Base-by-base conservation (phyloP, 35 echinoderm and acorn worm genomes). In the Holothuria glaberrima region DNA sequence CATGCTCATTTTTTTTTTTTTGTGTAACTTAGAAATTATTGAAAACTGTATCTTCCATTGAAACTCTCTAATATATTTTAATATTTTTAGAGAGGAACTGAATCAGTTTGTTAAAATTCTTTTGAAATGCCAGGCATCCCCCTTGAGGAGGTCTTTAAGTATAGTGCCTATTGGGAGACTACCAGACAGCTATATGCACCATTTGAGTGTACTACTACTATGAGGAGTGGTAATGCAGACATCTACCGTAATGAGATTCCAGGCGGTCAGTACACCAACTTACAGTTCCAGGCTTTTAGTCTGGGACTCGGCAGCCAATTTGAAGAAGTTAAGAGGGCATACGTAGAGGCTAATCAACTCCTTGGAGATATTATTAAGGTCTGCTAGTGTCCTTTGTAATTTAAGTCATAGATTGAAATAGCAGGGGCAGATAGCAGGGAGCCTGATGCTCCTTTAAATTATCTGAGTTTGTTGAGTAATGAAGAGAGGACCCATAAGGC, bases 161-260 rank as follows among this genome's bases (percentile, higher is more conserved):
- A 95, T 85, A 99, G 97, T 48, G 83, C 93, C 35, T 99, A 99
- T 78, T 99, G 97, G 97, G 97, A 99, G 78, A 89, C 90, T 9
- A 59, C 93, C 30, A 59, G 97, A 25, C 97, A 99, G 89, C 86
- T 98, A 20, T 99, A 99, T 80, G 97, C 93, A 21, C 97, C 97
- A 34, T 99, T 99, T 82, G 97, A 99, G 75, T 99, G 97, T 83
- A 92, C 93, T 35, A 89, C 90, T 0, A 99, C 93, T 13, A 92
- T 99, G 93, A 99, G 95, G 93, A 99, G 97, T 59, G 97, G 97
- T 21, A 99, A 92, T 48, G 90, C 97, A 27, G 97, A 99, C 70
- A 94, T 99, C 91, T 99, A 99, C 64, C 48, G 85, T 34, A 94
- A 99, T 69, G 97, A 99, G 86, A 99, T 99, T 63, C 97, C 96